Evolutionary conservation across 1,140 invertebrate genomes (phyloP).

Genomic region (Lucilia cuprina): DNA sequence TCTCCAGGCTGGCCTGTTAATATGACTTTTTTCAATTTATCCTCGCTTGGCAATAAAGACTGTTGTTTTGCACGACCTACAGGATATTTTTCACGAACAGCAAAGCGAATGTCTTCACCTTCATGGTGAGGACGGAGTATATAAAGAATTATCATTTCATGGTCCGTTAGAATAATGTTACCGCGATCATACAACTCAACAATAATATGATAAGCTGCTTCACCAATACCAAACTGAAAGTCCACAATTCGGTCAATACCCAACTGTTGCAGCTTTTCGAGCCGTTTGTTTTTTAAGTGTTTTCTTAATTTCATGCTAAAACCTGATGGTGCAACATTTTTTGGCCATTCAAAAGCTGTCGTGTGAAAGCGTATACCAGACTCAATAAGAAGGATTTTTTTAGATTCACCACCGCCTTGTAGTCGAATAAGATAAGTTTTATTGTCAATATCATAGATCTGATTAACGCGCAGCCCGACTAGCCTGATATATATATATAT

Average conservation of each 20-base stretch:
- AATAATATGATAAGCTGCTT: slow-evolving; percentile 95
- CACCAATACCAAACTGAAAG: slow-evolving; percentile 92
- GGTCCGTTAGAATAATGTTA: slow-evolving; percentile 95
- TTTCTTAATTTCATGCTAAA: slow-evolving; percentile 99
- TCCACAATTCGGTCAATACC: slow-evolving; percentile 90
- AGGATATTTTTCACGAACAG: slow-evolving; percentile 92
- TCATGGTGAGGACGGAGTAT: slow-evolving; percentile 92
- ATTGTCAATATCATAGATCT: slow-evolving; percentile 97
- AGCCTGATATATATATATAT: slow-evolving; percentile 67
- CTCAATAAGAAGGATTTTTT: slow-evolving; percentile 89
- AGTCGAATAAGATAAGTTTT: slow-evolving; percentile 96
- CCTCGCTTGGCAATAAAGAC: slow-evolving; percentile 60
- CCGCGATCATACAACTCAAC: slow-evolving; percentile 97
- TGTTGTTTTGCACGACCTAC: slow-evolving; percentile 73
- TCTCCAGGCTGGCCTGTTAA: slow-evolving; percentile 76
- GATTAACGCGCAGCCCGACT: slow-evolving; percentile 91
- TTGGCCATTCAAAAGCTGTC: slow-evolving; percentile 98
- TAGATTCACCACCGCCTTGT: slow-evolving; percentile 79
- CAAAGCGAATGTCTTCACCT: slow-evolving; percentile 91
- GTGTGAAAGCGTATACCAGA: slow-evolving; percentile 93
- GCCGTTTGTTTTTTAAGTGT: slow-evolving; percentile 94
- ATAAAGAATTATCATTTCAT: slow-evolving; percentile 90
- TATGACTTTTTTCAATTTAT: slow-evolving; percentile 67
- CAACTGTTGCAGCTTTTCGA: slow-evolving; percentile 86
- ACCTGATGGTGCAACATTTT: slow-evolving; percentile 92